phyloP scores from a whole-genome alignment of 92 coral and sea anemone species.

The Umimayanthus kanabou region DNA sequence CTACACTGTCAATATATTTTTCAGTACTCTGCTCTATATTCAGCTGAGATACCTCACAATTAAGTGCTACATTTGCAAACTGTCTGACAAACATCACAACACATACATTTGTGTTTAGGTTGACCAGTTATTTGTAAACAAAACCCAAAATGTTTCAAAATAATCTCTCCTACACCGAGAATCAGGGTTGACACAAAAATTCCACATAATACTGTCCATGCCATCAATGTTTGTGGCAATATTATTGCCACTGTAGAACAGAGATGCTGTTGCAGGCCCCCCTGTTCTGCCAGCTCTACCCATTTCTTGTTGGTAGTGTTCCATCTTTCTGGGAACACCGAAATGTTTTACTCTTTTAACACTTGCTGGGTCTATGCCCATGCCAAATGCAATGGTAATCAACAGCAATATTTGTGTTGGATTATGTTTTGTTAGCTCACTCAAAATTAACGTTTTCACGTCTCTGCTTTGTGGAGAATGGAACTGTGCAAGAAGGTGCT shows the following conservation, averaged over 20 bases:
- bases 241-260: slow-evolving; percentile 23
- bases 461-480: slow-evolving; percentile 17
- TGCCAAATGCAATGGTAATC: slow-evolving; percentile 45
- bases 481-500: slow-evolving; percentile 38
- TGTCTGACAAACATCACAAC: slow-evolving; percentile 35
- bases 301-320: slow-evolving; percentile 38
- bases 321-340: slow-evolving; percentile 42
- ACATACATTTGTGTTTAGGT: slow-evolving; percentile 14
- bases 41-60: slow-evolving; percentile 11
- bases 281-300: slow-evolving; percentile 42
- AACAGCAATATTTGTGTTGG: slow-evolving; percentile 30
- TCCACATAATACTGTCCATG: slow-evolving; percentile 34
- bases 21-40: not conserved
- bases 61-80: slow-evolving; percentile 29
- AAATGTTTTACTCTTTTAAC: slow-evolving; percentile 20
- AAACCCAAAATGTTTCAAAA: slow-evolving; percentile 34
- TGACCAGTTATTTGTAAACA: slow-evolving; percentile 1
- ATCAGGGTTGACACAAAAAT: slow-evolving; percentile 7
- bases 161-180: slow-evolving; percentile 18
- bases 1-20: not conserved
- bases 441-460: slow-evolving; percentile 23
- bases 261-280: slow-evolving; percentile 36
- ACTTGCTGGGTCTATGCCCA: slow-evolving; percentile 36
- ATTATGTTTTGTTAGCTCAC: slow-evolving; percentile 5
- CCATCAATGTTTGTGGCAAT: slow-evolving; percentile 44